Percentiles rank a stretch among this genome's conserved stretches.
phyloP scores from a whole-genome alignment of 2,888 invertebrate genomes.

The Drosophila melanosoma region DNA sequence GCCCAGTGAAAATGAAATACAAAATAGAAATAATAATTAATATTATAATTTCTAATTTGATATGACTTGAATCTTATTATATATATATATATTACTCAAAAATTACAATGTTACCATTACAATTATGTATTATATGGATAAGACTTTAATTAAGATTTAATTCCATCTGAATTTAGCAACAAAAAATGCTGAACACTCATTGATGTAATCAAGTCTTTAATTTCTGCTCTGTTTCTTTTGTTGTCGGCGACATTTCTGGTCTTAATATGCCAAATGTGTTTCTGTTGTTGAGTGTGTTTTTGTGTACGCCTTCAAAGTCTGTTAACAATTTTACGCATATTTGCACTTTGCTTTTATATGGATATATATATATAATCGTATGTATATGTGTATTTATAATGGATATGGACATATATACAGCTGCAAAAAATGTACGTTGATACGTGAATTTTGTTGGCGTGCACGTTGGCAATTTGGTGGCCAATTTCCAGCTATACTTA shows the following conservation, averaged over 20 bases:
- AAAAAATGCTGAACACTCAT: background rate
- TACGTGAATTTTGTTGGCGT: conserved; percentile 74
- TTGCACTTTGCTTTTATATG: conserved; percentile 56
- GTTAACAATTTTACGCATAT: conserved; percentile 72
- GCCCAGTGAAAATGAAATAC: background rate
- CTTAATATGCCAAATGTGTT: conserved; percentile 54
- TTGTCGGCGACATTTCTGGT: conserved; percentile 42
- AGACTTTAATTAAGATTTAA: background rate
- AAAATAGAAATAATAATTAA: no score
- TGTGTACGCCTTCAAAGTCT: conserved; percentile 13
- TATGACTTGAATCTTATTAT: background rate
- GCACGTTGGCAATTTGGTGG: conserved; percentile 52
- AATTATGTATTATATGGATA: background rate
- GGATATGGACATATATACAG: background rate
- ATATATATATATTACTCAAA: background rate
- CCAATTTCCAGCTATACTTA: conserved; percentile 33
- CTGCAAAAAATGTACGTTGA: conserved; percentile 62
- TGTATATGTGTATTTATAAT: conserved; percentile 10
- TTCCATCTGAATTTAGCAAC: background rate
- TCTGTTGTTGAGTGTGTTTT: conserved; percentile 24
- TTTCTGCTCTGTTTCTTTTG: conserved; percentile 1
- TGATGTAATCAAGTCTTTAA: background rate
- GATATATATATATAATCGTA: conserved; percentile 9
- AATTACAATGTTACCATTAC: background rate
- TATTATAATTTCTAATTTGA: no score